phyloP scores from a whole-genome alignment of 2,797 vertebrate species.

The Knipowitschia caucasica region DNA sequence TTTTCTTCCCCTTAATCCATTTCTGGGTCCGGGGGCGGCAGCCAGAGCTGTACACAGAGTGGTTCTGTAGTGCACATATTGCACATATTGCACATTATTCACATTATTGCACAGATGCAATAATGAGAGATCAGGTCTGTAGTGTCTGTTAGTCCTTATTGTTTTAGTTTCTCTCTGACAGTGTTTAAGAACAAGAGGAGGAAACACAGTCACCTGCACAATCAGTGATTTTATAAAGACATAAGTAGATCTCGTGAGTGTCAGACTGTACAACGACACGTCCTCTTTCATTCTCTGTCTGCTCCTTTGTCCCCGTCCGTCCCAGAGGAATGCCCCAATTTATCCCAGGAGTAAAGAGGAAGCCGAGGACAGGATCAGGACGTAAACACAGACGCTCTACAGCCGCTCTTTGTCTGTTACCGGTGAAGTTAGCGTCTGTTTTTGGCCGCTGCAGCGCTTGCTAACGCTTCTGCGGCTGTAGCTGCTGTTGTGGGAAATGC shows the following conservation, averaged over 20 bases:
- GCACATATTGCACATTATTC: too few species aligned
- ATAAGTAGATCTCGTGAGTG: conserved; percentile 45
- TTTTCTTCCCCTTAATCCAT: too few species aligned
- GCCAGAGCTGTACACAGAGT: too few species aligned
- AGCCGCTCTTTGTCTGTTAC: conserved; percentile 49
- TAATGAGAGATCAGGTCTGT: too few species aligned
- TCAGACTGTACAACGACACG: conserved; percentile 31
- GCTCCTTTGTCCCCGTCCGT: conserved; percentile 43
- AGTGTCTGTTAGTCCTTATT: too few species aligned
- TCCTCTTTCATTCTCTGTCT: conserved; percentile 33
- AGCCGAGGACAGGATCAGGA: conserved; percentile 23
- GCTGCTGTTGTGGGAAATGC: conserved; percentile 31
- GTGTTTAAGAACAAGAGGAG: too few species aligned
- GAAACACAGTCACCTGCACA: conserved; percentile 9
- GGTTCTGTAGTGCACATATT: too few species aligned
- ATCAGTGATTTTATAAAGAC: conserved; percentile 37
- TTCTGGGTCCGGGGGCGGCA: too few species aligned
- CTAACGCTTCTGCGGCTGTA: conserved; percentile 37
- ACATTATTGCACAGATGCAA: too few species aligned
- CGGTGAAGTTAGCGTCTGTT: conserved; percentile 33
- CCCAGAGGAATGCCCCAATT: conserved; percentile 32
- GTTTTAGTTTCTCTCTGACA: too few species aligned
- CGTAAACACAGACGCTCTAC: conserved; percentile 50
- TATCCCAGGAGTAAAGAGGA: conserved; percentile 31
- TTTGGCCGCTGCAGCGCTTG: conserved; percentile 38